Base-by-base conservation (phyloP, 2,113 vertebrate species). In the Damaliscus lunatus region DNA sequence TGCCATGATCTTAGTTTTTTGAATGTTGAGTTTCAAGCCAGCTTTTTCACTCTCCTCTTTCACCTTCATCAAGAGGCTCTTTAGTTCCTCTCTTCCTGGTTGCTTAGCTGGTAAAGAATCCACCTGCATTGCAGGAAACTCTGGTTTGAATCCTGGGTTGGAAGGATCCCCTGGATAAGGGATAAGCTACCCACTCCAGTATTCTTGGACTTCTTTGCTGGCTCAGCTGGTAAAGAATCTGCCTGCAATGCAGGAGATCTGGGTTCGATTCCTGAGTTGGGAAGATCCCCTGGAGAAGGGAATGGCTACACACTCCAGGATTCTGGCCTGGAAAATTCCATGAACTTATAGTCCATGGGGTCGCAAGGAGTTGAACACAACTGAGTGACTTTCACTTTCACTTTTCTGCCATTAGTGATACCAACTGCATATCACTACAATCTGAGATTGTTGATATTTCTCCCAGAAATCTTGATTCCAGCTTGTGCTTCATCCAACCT, bases 321-420 rank as follows among this genome's bases (percentile, higher is more conserved):
- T 71, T 71, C 67, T 71, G 10, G 15, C 64, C n/a, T 12, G n/a
- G 64, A 71, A n/a, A 71, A 71, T 71, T 71, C 64, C 9, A 71
- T 11, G 64, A 5, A 36, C n/a, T 67, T 71, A 36, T 21, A 36
- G 67, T 36, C n/a, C 67, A 71, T 71, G n/a, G n/a, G n/a, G 19
- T 71, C 5, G 0, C 67, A 71, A 71, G 64, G 64, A 36, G 64
- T 71, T 0, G 0, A 19, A 71, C n/a, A 36, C 1, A 1, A 36
- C 0, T 71, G 67, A 71, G 67, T 0, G 5, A 36, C 67, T 23
- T 36, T 71, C 67, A 71, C 64, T 36, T 71, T 71, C 64, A 36
- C 67, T 40, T 74, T 43, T 43, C 36, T 74, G 21, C 36, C 36
- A 14, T 43, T 14, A 27, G 36, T 43, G 71, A 25, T 74, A 74